A percentile compares a stretch with the other conserved stretches of the same genome.
phyloP scores from a whole-genome alignment of 2,113 vertebrate genomes.

The Anolis sagrei region DNA sequence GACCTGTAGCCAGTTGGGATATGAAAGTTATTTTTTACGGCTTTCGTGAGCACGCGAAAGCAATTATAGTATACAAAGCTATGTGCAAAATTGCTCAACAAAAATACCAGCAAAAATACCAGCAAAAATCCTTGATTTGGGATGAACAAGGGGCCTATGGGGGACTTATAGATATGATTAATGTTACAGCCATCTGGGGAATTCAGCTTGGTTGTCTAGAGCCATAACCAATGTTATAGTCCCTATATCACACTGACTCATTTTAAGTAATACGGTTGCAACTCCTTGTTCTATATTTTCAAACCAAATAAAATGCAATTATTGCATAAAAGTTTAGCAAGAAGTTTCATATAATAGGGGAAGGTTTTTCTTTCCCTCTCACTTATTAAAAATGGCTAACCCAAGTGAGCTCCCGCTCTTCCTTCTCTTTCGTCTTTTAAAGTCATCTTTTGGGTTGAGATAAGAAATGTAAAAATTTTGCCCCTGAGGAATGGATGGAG shows the following conservation, averaged over 20 bases:
- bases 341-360: not conserved
- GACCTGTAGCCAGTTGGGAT: not conserved
- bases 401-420: slow-evolving; percentile 19
- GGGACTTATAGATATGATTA: not conserved
- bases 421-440: slow-evolving; percentile 3
- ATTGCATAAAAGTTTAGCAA: slow-evolving; percentile 15
- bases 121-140: not conserved
- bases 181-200: not conserved
- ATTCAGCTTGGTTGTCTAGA: not conserved
- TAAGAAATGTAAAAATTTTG: slow-evolving; percentile 46
- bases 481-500: slow-evolving; percentile 48
- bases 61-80: not conserved
- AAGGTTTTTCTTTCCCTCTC: not conserved
- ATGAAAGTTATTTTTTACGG: not conserved
- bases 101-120: not conserved
- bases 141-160: not conserved
- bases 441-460: slow-evolving; percentile 10
- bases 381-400: slow-evolving; percentile 15
- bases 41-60: not conserved
- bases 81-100: not conserved
- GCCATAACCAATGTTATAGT: not conserved
- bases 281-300: not conserved
- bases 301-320: not conserved
- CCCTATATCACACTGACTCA: not conserved
- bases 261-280: not conserved